phyloP scores from a whole-genome alignment of 1,140 invertebrate genomes.

The Bombus polaris region DNA sequence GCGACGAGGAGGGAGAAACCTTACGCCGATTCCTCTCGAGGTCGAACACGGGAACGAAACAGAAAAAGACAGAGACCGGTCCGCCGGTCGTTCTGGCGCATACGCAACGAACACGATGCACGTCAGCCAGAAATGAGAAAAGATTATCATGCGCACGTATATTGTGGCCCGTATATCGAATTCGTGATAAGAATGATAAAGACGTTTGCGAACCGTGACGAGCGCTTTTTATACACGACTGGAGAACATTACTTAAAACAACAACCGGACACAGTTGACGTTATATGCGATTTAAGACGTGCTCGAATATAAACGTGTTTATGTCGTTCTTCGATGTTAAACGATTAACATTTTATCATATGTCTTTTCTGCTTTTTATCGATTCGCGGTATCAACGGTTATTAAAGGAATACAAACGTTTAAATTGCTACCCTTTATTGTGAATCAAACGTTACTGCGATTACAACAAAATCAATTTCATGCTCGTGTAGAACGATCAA shows the following conservation, averaged over 20 bases:
- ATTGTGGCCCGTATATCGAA: not conserved
- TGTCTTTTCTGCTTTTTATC: not conserved
- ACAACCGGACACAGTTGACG: too few species aligned
- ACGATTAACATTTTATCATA: not conserved
- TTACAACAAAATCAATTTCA: constrained; percentile 4
- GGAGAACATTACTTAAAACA: not conserved
- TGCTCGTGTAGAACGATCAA: not conserved
- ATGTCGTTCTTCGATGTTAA: not conserved
- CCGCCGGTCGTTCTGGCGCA: constrained; percentile 3
- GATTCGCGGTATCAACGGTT: not conserved
- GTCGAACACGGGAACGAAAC: constrained; percentile 54
- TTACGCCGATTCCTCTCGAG: constrained; percentile 64
- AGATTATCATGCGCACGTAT: constrained; percentile 1
- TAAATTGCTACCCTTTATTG: not conserved
- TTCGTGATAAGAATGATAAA: not conserved
- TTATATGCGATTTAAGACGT: not conserved
- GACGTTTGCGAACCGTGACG: too few species aligned
- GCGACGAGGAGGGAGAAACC: constrained; percentile 59
- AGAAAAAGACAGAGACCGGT: constrained; percentile 58
- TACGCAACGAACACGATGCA: constrained; percentile 6
- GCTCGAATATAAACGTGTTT: not conserved
- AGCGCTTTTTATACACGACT: not conserved
- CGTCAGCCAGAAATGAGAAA: constrained; percentile 20
- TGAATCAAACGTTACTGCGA: not conserved
- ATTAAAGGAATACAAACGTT: not conserved